Conservation (phyloP, 2,113 vertebrate species). For the Oxygymnocypris stewartii region DNA sequence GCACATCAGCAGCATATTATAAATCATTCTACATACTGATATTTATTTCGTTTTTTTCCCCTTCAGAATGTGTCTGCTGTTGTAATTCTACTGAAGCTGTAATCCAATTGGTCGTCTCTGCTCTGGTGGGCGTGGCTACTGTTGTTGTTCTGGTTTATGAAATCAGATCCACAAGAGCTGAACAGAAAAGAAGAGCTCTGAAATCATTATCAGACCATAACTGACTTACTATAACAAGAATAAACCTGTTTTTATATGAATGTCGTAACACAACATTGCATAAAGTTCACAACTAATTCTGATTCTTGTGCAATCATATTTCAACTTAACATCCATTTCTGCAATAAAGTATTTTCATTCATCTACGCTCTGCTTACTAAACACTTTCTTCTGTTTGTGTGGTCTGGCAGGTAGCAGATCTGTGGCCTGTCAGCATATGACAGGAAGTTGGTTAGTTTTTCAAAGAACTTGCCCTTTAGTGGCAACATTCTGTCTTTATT, state of each 20-base stretch:
- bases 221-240: neutral
- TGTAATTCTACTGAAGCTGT: neutral
- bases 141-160: constrained; percentile 28
- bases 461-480: neutral
- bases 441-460: neutral
- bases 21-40: neutral
- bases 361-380: neutral
- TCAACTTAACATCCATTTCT: neutral
- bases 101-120: constrained; percentile 10
- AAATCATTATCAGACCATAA: neutral
- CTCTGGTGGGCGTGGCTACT: constrained; percentile 29
- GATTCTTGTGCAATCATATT: neutral
- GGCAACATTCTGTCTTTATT: neutral
- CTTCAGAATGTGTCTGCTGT: constrained; percentile 12
- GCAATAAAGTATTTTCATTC: neutral
- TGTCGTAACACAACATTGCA: neutral
- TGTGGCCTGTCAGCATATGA: neutral
- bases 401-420: neutral
- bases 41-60: neutral
- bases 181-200: neutral
- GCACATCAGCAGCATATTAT: neutral
- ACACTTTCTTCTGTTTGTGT: neutral
- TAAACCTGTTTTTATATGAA: neutral
- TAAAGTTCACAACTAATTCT: neutral
- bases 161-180: constrained; percentile 3